Evolutionary conservation across 2,888 invertebrate genomes (phyloP).

Genomic region (Silvanus unidentatus): DNA sequence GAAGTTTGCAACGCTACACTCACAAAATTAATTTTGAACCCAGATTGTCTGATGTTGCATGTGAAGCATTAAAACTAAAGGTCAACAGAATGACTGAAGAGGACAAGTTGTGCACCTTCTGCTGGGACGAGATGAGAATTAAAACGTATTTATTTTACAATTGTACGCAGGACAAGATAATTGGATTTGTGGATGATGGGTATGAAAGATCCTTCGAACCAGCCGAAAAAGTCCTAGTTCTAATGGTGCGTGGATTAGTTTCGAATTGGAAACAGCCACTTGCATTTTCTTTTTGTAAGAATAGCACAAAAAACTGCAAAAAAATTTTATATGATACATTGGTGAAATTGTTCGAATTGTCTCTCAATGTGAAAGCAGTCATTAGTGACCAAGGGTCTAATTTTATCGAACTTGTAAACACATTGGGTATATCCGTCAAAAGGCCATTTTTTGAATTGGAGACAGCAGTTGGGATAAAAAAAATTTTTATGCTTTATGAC

Average conservation of each 20-base stretch:
- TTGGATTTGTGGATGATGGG: background rate
- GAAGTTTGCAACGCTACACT: constrained; percentile 10
- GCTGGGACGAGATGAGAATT: background rate
- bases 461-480: constrained; percentile 1
- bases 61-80: constrained; percentile 1
- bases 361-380: background rate
- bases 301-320: too few species aligned
- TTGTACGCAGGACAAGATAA: background rate
- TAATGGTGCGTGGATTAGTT: too few species aligned
- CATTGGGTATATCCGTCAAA: constrained; percentile 8
- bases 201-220: too few species aligned
- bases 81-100: background rate
- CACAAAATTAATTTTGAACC: constrained; percentile 6
- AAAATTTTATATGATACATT: constrained; percentile 10
- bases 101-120: constrained; percentile 3
- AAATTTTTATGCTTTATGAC: constrained; percentile 13
- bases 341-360: background rate
- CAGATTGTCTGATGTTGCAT: background rate
- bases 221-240: too few species aligned
- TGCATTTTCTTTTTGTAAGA: too few species aligned
- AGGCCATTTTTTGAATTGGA: constrained; percentile 7
- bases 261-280: too few species aligned
- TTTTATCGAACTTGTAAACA: background rate
- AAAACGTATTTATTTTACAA: background rate
- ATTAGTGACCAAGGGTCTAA: background rate